phyloP scores from a whole-genome alignment of 2,888 invertebrate species.

The Agrochola circellaris region DNA sequence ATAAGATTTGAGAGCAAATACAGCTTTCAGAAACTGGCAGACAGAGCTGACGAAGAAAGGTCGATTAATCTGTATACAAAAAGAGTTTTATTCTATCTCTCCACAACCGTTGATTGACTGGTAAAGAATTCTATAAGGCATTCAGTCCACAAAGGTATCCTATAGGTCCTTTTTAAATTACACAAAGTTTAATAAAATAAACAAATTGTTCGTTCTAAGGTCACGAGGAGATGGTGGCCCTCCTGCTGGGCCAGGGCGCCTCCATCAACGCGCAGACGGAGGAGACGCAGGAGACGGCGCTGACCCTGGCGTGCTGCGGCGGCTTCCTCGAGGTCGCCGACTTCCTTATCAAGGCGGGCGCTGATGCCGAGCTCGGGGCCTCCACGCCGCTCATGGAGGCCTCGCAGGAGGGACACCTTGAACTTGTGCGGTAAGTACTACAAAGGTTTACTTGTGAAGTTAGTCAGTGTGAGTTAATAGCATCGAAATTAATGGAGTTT shows the following conservation, averaged over 20 bases:
- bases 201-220: slow-evolving; percentile 86
- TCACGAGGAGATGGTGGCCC: slow-evolving; percentile 99
- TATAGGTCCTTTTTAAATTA: background rate
- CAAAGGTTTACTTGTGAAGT: background rate
- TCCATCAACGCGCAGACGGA: slow-evolving; percentile 99
- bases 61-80: background rate
- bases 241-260: slow-evolving; percentile 97
- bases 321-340: slow-evolving; percentile 98
- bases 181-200: background rate
- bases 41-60: background rate
- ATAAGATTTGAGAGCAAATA: background rate
- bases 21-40: background rate
- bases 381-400: slow-evolving; percentile 99
- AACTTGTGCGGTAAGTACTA: slow-evolving; percentile 93
- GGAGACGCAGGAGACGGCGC: slow-evolving; percentile 99
- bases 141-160: background rate
- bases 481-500: background rate
- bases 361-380: slow-evolving; percentile 98
- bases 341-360: slow-evolving; percentile 98
- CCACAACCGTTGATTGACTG: too few species aligned
- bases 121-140: too few species aligned
- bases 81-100: background rate
- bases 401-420: slow-evolving; percentile 98
- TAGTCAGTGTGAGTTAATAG: background rate
- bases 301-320: slow-evolving; percentile 98